A percentile compares a stretch with the other conserved stretches of the same genome.
Evolutionary conservation across 2,797 vertebrate species (phyloP).

Genomic region (Sebastes alutus): DNA sequence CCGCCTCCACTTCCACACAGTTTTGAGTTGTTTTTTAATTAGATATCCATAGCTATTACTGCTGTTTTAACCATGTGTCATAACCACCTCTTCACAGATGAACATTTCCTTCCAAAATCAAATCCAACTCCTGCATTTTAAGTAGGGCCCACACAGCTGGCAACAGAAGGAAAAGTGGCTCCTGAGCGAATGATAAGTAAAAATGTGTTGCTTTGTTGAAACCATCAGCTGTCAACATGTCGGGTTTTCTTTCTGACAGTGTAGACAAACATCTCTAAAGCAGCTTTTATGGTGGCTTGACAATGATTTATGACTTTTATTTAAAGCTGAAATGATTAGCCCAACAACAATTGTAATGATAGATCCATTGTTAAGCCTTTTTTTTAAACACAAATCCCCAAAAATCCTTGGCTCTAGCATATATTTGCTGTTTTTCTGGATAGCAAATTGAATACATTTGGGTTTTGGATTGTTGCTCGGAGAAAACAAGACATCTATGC

Average conservation of each 20-base stretch:
- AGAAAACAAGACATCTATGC: neutral
- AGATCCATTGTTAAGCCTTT: neutral
- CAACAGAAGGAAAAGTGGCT: conserved; percentile 5
- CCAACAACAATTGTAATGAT: neutral
- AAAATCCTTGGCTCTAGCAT: neutral
- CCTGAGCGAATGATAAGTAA: conserved; percentile 12
- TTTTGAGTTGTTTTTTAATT: neutral
- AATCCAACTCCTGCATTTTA: conserved; percentile 29
- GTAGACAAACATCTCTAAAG: conserved; percentile 30
- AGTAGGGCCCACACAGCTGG: conserved; percentile 28
- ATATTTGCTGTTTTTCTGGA: neutral
- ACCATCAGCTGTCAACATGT: conserved; percentile 38
- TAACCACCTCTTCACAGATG: conserved; percentile 4
- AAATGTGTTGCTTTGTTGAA: conserved; percentile 43
- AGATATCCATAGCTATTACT: neutral
- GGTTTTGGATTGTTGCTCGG: neutral
- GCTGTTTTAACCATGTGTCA: conserved; percentile 3
- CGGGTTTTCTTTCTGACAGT: conserved; percentile 13
- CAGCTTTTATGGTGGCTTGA: conserved; percentile 32
- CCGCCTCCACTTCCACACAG: neutral
- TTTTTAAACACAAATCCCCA: neutral
- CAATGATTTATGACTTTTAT: conserved; percentile 10
- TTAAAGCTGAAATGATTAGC: neutral
- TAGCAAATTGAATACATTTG: neutral
- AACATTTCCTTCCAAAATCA: conserved; percentile 19